phyloP scores from a whole-genome alignment of 2,888 invertebrate genomes.

The Odontothrips loti region DNA sequence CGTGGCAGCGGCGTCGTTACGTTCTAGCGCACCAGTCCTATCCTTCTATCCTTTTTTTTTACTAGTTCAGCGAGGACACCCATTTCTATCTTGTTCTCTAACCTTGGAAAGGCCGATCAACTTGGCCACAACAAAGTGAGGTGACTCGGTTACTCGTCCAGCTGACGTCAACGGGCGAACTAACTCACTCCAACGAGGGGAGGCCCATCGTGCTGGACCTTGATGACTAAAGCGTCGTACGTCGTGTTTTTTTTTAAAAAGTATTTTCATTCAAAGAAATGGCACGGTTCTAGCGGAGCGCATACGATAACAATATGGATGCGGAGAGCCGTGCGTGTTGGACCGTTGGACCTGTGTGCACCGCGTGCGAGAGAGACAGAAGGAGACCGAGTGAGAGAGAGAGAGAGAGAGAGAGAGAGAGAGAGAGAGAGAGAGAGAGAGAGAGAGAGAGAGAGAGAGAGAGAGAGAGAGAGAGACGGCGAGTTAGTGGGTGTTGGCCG shows the following conservation, averaged over 20 bases:
- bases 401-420: conserved; percentile 21
- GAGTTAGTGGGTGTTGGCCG: too few relatives aligned
- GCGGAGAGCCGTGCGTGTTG: too few relatives aligned
- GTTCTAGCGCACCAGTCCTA: background rate
- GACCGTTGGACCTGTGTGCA: too few relatives aligned
- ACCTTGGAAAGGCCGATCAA: conserved; percentile 3
- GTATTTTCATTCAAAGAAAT: too few relatives aligned
- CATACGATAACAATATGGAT: too few relatives aligned
- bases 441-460: conserved; percentile 30
- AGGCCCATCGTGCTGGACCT: too few relatives aligned
- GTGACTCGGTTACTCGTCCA: background rate
- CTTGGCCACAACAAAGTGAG: background rate
- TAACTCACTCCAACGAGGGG: too few relatives aligned
- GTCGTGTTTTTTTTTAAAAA: too few relatives aligned
- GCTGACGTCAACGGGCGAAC: background rate
- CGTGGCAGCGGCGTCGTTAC: background rate
- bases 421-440: conserved; percentile 15
- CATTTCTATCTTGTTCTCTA: background rate
- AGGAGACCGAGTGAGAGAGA: too few relatives aligned
- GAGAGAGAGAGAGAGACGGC: conserved; percentile 30
- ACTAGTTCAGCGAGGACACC: background rate
- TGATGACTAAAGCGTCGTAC: too few relatives aligned
- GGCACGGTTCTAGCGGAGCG: too few relatives aligned
- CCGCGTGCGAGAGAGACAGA: too few relatives aligned
- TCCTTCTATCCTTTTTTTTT: background rate